A percentile compares a stretch with the other conserved stretches of the same genome.
phyloP scores from a whole-genome alignment of 1,140 invertebrate species.

The Lycorma delicatula region DNA sequence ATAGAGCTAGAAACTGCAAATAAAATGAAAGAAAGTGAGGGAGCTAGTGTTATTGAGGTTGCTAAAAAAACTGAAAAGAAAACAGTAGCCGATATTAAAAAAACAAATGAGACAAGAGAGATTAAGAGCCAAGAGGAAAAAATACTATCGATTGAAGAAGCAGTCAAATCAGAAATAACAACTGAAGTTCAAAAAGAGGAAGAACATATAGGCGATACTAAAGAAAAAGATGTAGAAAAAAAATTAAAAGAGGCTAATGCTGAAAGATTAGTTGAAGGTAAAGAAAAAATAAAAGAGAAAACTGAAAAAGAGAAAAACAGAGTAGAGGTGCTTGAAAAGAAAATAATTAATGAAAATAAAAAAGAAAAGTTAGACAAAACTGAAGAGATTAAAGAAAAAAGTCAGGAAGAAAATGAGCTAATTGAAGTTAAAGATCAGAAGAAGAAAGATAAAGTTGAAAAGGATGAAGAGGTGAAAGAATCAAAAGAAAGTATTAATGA shows the following conservation, averaged over 20 bases:
- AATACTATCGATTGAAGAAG: no score
- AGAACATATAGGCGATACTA: slow-evolving; percentile 19
- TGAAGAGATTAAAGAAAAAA: slow-evolving; percentile 15
- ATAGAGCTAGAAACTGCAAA: no score
- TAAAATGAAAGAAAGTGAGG: no score
- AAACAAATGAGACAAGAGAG: no score
- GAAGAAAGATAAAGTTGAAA: slow-evolving; percentile 5
- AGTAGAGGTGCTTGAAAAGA: slow-evolving; percentile 1
- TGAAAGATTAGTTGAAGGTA: slow-evolving; percentile 6
- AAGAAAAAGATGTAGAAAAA: slow-evolving; percentile 15
- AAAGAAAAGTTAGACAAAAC: slow-evolving; percentile 8
- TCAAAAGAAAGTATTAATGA: no score
- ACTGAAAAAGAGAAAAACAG: slow-evolving; percentile 10
- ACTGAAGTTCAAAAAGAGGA: slow-evolving; percentile 19
- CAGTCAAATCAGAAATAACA: not conserved
- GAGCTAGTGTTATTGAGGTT: no score
- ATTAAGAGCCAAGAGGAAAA: no score
- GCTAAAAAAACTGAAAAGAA: no score
- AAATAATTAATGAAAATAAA: not conserved
- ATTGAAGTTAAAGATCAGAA: slow-evolving; percentile 6
- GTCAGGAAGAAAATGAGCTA: no score
- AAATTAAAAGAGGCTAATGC: slow-evolving; percentile 4
- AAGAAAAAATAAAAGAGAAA: slow-evolving; percentile 16
- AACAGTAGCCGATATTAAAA: no score
- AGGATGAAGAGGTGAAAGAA: no score